Base-by-base conservation (phyloP, 1,140 invertebrate genomes). In the Drosophila watanabei region DNA sequence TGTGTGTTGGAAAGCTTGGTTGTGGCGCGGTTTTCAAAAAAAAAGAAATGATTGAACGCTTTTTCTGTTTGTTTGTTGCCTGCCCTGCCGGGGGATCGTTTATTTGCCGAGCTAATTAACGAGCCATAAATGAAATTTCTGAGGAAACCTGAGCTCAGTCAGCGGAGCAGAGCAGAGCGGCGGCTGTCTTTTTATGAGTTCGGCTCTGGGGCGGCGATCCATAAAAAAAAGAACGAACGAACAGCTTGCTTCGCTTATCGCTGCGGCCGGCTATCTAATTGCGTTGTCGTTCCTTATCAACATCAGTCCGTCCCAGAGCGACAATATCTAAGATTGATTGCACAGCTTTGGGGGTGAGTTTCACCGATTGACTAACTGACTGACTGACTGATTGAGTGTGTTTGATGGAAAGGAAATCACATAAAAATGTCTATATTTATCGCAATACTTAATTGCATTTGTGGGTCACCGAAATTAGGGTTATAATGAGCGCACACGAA, bases 351-450 rank as follows among this genome's bases (percentile, higher is more conserved):
- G 48, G 43, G 64, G 60, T 69, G 73, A 62, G 43, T 43, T 35
- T 60, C 57, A 48, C 13, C 10, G 35, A 43, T 32, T 33, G 28
- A 35, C 57, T 46, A 11, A 48, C 58, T 41, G 32, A 58, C 49
- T 10, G 5, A 70, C 68, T 59, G 65, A 46, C 45, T 46, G 62
- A 64, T 18, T 51, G 66, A 58, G 24, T 57, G 51, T 61, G 41
- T 37, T 59, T 71, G 80, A 80, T 84, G 79, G 51, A 56, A 57
- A 37, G 33, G 39, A 75, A 89, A 88, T 88, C 81, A 79, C 81
- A 88, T 88, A 88, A 89, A 89, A 88, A 81, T 89, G 73, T 71
- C 85, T 85, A 89, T 89, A 81, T 89, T 85, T 89, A 89, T 88
- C 85, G 41, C 59, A 81, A 57, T 39, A 89, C 78, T 85, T 88